Conservation (phyloP, 2,113 vertebrate genomes). For the Atrichornis clamosus region DNA sequence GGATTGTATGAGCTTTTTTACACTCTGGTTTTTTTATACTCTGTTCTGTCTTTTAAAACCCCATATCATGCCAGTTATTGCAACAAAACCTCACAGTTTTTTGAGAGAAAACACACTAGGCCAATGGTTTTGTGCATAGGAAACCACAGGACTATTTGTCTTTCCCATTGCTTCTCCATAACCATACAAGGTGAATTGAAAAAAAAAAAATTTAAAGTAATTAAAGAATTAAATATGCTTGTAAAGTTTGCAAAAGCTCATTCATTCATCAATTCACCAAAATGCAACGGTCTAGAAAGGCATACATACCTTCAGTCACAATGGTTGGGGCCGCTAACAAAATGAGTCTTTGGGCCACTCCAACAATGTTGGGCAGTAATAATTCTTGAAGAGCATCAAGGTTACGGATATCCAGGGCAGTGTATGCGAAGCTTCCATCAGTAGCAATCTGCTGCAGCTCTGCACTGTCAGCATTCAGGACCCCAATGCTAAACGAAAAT, state of each 20-base stretch:
- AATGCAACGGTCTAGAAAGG: conserved; percentile 53
- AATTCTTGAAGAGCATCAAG: conserved; percentile 78
- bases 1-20: background rate
- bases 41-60: background rate
- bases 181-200: background rate
- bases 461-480: conserved; percentile 77
- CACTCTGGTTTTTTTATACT: background rate
- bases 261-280: background rate
- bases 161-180: background rate
- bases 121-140: background rate
- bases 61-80: background rate
- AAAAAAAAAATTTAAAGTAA: background rate
- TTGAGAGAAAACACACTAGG: background rate
- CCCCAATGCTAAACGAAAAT: conserved; percentile 80
- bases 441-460: conserved; percentile 89
- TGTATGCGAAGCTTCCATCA: conserved; percentile 84
- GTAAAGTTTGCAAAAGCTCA: background rate
- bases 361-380: conserved; percentile 84
- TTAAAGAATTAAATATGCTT: background rate
- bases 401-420: conserved; percentile 82
- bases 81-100: background rate
- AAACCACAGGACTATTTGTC: background rate
- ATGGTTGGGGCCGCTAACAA: conserved; percentile 83
- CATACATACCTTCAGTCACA: conserved; percentile 95
- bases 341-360: conserved; percentile 86